Evolutionary conservation across 2,113 vertebrate genomes (phyloP).

Genomic region (Zootoca vivipara): DNA sequence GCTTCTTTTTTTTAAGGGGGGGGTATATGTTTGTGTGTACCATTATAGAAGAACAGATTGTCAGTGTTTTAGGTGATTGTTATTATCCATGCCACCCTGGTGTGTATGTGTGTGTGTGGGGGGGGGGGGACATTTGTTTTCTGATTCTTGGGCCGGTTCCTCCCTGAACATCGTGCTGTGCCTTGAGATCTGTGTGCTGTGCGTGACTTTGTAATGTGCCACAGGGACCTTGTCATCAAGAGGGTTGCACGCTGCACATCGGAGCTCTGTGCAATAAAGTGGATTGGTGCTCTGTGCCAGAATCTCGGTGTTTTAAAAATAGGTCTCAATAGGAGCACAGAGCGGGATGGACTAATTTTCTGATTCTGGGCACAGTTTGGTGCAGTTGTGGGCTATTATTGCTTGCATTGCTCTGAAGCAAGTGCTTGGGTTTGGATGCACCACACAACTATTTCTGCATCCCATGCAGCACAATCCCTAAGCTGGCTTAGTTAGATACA

Average conservation of each 20-base stretch:
- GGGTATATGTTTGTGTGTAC: not conserved
- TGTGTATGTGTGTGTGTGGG: too few species aligned
- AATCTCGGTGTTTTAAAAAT: not conserved
- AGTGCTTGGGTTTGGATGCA: not conserved
- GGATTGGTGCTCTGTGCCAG: not conserved
- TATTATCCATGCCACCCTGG: not conserved
- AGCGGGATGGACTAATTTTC: not conserved
- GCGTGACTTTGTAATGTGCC: not conserved
- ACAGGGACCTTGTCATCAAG: not conserved
- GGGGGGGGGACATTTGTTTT: too few species aligned
- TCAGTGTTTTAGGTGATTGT: not conserved
- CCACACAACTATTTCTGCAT: not conserved
- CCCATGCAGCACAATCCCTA: not conserved
- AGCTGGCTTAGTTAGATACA: not conserved
- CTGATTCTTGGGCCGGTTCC: not conserved
- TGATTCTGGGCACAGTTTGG: not conserved
- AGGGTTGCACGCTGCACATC: not conserved
- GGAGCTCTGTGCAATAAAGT: not conserved
- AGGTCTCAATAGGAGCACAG: not conserved
- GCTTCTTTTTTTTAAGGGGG: rapidly evolving
- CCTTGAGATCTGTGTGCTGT: not conserved
- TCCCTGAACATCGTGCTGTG: not conserved
- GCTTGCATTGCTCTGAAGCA: not conserved
- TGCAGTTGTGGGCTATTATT: not conserved
- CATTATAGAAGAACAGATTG: not conserved